Evolutionary conservation across 1,140 invertebrate genomes (phyloP).

Genomic region (Melipona quadrifasciata): DNA sequence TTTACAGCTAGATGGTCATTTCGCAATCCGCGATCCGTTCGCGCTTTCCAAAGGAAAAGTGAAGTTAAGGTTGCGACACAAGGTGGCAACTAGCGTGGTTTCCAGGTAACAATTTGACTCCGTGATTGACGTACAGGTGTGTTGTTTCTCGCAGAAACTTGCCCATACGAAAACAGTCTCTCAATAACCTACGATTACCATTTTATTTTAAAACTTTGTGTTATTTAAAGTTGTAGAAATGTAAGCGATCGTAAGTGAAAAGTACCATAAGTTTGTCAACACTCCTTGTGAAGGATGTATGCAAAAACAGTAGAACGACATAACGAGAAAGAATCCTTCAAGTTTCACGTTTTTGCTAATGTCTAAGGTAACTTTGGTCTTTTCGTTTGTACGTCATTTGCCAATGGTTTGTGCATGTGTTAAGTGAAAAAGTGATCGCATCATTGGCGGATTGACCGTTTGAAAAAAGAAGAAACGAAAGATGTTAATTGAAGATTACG

Average conservation of each 20-base stretch:
- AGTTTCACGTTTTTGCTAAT: not conserved
- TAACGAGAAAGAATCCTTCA: not conserved
- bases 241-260: not conserved
- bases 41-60: not conserved
- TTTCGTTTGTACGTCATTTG: not conserved
- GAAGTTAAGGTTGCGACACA: not conserved
- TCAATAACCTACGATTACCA: too few species aligned
- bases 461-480: slow-evolving; percentile 16
- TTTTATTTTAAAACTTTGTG: too few species aligned
- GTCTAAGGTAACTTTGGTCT: not conserved
- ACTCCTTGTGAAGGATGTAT: too few species aligned
- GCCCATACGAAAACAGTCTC: too few species aligned
- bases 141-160: too few species aligned
- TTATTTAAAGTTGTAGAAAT: too few species aligned
- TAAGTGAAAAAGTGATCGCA: slow-evolving; percentile 33
- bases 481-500: slow-evolving; percentile 15
- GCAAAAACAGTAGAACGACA: not conserved
- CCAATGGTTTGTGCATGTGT: not conserved
- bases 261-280: too few species aligned
- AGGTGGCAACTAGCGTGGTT: not conserved
- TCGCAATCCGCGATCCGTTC: not conserved
- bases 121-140: too few species aligned
- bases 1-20: not conserved
- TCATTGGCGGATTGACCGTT: not conserved
- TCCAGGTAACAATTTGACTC: not conserved